phyloP scores from a whole-genome alignment of 2,113 vertebrate genomes.

The Poecile atricapillus region DNA sequence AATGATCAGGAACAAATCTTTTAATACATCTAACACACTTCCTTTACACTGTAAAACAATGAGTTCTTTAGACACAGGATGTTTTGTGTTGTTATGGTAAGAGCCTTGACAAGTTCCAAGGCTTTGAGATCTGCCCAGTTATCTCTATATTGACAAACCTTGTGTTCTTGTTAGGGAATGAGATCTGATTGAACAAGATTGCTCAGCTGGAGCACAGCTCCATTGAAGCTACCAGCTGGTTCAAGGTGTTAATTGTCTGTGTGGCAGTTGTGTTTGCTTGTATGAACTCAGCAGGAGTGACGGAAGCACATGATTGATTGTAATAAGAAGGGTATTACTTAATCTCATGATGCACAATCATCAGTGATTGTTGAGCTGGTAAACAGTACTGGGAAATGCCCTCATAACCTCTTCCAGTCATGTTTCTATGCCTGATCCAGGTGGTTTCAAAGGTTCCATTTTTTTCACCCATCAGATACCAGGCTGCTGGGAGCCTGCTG shows the following conservation, averaged over 20 bases:
- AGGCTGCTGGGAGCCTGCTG: neutral
- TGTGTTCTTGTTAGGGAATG: neutral
- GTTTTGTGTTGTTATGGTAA: fast-evolving
- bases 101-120: neutral
- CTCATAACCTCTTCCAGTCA: neutral
- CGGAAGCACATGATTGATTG: neutral
- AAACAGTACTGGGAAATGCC: neutral
- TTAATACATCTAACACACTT: neutral
- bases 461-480: neutral
- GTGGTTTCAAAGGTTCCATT: neutral
- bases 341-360: fast-evolving
- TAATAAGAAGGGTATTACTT: neutral
- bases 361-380: neutral
- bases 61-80: neutral
- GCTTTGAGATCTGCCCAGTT: neutral
- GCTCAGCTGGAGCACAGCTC: neutral
- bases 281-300: neutral
- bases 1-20: neutral
- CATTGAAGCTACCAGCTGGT: neutral
- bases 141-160: neutral
- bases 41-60: neutral
- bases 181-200: neutral
- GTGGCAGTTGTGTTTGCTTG: neutral
- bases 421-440: neutral
- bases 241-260: neutral